Evolutionary conservation across 1,140 invertebrate genomes (phyloP), one percentile per base, ranked within the genome.

Genomic region (Halesus radiatus): DNA sequence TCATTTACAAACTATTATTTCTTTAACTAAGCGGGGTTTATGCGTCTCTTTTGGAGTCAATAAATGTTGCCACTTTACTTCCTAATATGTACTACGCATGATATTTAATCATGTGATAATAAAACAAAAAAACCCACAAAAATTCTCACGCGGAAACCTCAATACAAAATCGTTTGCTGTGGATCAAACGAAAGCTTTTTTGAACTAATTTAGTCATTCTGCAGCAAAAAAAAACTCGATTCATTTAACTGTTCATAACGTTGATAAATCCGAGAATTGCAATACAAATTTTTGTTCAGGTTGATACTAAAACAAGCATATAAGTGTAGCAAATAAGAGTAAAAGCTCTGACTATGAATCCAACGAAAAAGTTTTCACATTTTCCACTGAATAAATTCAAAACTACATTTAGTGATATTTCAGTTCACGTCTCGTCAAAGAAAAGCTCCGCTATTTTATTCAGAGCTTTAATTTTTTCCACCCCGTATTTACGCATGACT

Each of bases 351-450:
- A 1, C 53, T 56, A 1, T 13, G 20, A 22, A 60, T 23, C 58
- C 26, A 60, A 60, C 22, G 26, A 60, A 60, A 60, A 60, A 15
- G 13, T 60, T 60, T 60, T 23, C 23, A 23, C 6, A 37, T 66
- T 66, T 66, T 29, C 62, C 29, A 16, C 8, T 37, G 10, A 66
- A 26, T 16, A n/a, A 32, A 16, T 37, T 29, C 26, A 32, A 16
- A 16, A 8, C 62, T 29, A n/a, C 62, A 66, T 15, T 60, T 29
- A 32, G 32, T 29, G 16, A 32, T 29, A 26, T 26, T 66, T 37
- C 29, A 66, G 13, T 66, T 66, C 62, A 66, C 32, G 32, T 66
- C 26, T 13, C 62, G 22, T 66, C 62, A 66, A 66, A 66, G 22
- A 66, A 66, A 29, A 29, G 7, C 23, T 60, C 18, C 20, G 58